These are phyloP conservation scores for Petrocephalus microphthalmus DNA, from an alignment of 2,113 vertebrate species.

Conservation along the genomic window DNA sequence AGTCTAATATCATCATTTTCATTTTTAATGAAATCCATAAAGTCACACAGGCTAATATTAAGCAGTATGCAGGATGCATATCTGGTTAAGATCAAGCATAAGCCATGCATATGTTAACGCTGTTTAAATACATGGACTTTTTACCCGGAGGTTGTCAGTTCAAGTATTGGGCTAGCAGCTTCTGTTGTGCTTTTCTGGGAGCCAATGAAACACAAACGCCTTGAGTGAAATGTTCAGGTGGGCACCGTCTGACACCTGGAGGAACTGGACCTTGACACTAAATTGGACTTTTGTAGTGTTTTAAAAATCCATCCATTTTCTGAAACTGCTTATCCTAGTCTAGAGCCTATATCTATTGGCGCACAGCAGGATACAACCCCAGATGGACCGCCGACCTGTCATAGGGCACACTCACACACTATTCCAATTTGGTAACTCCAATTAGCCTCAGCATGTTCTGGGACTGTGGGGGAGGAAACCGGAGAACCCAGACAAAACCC, in stretches of 20 bases:
- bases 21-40: neutral
- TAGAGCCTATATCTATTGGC: too few relatives aligned
- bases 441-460: too few relatives aligned
- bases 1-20: neutral
- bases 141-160: neutral
- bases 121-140: neutral
- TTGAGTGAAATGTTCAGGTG: neutral
- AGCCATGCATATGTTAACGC: neutral
- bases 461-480: too few relatives aligned
- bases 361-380: too few relatives aligned
- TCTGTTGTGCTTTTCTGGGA: neutral
- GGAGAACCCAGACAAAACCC: too few relatives aligned
- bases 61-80: neutral
- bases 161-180: neutral
- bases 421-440: too few relatives aligned
- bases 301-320: neutral
- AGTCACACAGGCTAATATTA: neutral
- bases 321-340: too few relatives aligned
- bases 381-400: too few relatives aligned
- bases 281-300: neutral
- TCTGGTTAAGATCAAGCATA: neutral
- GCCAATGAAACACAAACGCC: neutral
- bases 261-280: neutral
- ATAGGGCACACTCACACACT: too few relatives aligned
- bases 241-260: neutral